phyloP scores from a whole-genome alignment of 2,113 vertebrate genomes.

The Hemichromis elongatus region DNA sequence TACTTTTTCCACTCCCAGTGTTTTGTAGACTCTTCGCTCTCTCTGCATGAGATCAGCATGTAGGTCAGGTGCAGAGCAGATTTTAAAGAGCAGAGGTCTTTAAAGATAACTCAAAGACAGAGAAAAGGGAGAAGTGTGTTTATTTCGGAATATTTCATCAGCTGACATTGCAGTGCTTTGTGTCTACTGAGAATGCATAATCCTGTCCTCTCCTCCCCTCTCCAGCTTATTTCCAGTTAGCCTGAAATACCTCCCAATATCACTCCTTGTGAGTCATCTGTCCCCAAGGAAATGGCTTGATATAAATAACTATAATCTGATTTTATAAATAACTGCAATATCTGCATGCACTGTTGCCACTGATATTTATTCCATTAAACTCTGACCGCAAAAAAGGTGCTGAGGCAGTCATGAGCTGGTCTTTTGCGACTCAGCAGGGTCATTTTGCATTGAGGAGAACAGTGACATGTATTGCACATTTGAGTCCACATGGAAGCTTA shows the following conservation, averaged over 20 bases:
- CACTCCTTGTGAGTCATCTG: conserved; percentile 52
- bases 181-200: conserved; percentile 21
- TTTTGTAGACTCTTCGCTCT: background rate
- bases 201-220: conserved; percentile 8
- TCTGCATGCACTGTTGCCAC: conserved; percentile 37
- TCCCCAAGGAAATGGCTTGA: conserved; percentile 61
- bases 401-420: conserved; percentile 27
- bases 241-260: conserved; percentile 50
- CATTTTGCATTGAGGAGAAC: conserved; percentile 25
- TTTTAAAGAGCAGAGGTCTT: conserved; percentile 2
- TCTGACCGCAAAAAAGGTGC: conserved; percentile 44
- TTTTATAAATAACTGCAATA: conserved; percentile 66
- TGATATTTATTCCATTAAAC: conserved; percentile 55
- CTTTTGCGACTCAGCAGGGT: conserved; percentile 18
- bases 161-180: conserved; percentile 2
- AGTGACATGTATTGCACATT: background rate
- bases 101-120: conserved; percentile 24
- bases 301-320: conserved; percentile 68
- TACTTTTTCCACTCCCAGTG: background rate
- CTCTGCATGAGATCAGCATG: background rate
- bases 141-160: conserved; percentile 50
- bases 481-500: conserved; percentile 3
- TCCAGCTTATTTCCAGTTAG: background rate
- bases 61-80: conserved; percentile 13
- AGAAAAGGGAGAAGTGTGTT: conserved; percentile 9